Conservation (phyloP, 2,888 invertebrate genomes). For the Drosophila fulvimacula region DNA sequence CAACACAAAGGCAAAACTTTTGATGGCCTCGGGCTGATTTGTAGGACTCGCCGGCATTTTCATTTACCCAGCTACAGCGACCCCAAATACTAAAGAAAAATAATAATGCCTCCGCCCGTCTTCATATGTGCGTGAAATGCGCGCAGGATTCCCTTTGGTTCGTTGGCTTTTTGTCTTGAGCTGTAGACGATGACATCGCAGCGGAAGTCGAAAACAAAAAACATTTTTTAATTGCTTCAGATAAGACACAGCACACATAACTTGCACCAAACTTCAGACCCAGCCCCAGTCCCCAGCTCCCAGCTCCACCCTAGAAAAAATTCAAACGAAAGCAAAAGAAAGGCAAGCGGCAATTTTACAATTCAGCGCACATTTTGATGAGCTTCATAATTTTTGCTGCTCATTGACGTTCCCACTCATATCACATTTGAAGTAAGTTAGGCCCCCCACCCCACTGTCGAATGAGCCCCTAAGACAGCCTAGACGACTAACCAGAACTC, state of each 20-base stretch:
- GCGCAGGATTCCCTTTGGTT: constrained; percentile 20
- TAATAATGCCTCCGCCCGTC: constrained; percentile 6
- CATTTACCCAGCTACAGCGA: constrained; percentile 22
- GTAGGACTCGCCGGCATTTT: constrained; percentile 14
- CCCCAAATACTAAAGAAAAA: constrained; percentile 19
- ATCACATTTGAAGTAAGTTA: constrained; percentile 47
- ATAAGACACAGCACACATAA: constrained; percentile 77
- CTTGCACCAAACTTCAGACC: constrained; percentile 35
- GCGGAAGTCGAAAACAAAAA: constrained; percentile 58
- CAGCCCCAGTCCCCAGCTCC: neutral
- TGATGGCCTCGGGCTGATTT: constrained; percentile 40
- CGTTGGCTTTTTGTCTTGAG: constrained; percentile 46
- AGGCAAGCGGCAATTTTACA: constrained; percentile 76
- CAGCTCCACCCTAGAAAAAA: neutral
- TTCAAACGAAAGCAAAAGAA: constrained; percentile 27
- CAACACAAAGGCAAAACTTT: constrained; percentile 73
- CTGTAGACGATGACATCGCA: constrained; percentile 42
- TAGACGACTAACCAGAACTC: constrained; percentile 28
- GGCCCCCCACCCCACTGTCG: neutral
- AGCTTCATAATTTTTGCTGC: constrained; percentile 76
- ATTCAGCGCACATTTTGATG: constrained; percentile 81
- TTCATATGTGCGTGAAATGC: constrained; percentile 46
- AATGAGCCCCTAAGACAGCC: constrained; percentile 13
- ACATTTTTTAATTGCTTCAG: constrained; percentile 82
- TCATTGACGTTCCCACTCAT: constrained; percentile 70